Evolutionary conservation across 1,140 invertebrate genomes (phyloP), one percentile per base, ranked within the genome.

Genomic region (Charaxes varanes): DNA sequence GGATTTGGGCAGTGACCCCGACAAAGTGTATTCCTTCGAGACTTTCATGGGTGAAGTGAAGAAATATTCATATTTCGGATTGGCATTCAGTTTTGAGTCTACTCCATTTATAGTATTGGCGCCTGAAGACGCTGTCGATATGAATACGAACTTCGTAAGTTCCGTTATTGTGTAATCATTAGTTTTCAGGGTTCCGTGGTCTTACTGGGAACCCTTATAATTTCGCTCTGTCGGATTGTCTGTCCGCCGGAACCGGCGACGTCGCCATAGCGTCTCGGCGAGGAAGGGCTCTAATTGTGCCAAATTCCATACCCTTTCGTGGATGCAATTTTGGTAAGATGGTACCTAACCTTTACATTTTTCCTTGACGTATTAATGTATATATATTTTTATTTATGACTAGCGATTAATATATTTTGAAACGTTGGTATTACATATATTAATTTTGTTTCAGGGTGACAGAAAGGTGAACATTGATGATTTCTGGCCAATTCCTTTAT

Each of bases 41-140:
- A 41, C 55, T 0, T 79, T 87, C 40, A 73, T 84, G 63, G 54
- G 57, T 2, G 87, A 90, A 77, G 50, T 90, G 1, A 86, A 87
- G 54, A 85, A 88, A n/a, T 85, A 88, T 60, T 90, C 86, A 5
- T 81, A 83, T 21, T 87, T 89, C 37, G 90, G 89, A 15, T 46
- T 88, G 11, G 84, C 79, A 12, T 90, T 91, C 62, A 85, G 87
- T 41, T 81, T 90, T 34, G 90, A 91, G 66, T 86, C 89, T 1
- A 70, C 90, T 6, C 88, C 88, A 6, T 85, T 90, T 43, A 86
- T 85, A 7, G 55, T 90, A 33, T 62, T 90, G 12, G 85, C 86
- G 13, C 86, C 88, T 13, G 85, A 88, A 31, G 87, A 89, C 30
- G 78, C 87, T n/a, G 84, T 88, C 26, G 85, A 88, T 60, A 84